Percentiles rank a stretch among this genome's conserved stretches.
These are phyloP conservation scores for Escarpia spicata DNA, from an alignment of 2,888 invertebrate genomes.

Conservation along the genomic window DNA sequence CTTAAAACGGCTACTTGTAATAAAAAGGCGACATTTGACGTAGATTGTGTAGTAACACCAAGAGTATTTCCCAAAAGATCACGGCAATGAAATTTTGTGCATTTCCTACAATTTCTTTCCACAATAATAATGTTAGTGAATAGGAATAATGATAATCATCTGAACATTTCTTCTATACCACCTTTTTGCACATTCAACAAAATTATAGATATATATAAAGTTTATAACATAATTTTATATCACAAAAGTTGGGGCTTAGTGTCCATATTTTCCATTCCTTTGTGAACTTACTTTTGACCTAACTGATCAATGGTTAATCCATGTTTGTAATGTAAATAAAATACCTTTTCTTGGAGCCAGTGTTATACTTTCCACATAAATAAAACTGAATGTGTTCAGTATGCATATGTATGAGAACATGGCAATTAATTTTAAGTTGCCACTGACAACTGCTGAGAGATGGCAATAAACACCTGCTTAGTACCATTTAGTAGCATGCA, in stretches of 20 bases:
- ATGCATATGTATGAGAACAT: background rate
- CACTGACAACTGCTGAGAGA: background rate
- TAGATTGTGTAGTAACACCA: too few relatives aligned
- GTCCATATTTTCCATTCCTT: background rate
- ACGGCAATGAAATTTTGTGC: too few relatives aligned
- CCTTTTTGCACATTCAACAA: too few relatives aligned
- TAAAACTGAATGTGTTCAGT: background rate
- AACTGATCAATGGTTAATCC: background rate
- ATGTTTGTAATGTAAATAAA: background rate
- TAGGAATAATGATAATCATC: too few relatives aligned
- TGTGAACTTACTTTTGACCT: background rate
- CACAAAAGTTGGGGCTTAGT: background rate
- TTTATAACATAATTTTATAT: too few relatives aligned
- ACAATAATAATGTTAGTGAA: too few relatives aligned
- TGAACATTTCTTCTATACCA: too few relatives aligned
- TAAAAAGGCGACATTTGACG: background rate
- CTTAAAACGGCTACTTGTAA: background rate
- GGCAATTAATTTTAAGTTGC: too few relatives aligned
- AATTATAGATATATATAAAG: too few relatives aligned
- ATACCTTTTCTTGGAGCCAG: background rate
- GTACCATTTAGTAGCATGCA: background rate
- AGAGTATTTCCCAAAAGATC: too few relatives aligned
- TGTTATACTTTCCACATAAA: background rate
- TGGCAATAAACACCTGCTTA: background rate
- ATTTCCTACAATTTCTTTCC: too few relatives aligned